Percentiles rank a stretch among this genome's conserved stretches.
Evolutionary conservation across 2,888 invertebrate species (phyloP).

Genomic region (Lissocephala sabroskyi): DNA sequence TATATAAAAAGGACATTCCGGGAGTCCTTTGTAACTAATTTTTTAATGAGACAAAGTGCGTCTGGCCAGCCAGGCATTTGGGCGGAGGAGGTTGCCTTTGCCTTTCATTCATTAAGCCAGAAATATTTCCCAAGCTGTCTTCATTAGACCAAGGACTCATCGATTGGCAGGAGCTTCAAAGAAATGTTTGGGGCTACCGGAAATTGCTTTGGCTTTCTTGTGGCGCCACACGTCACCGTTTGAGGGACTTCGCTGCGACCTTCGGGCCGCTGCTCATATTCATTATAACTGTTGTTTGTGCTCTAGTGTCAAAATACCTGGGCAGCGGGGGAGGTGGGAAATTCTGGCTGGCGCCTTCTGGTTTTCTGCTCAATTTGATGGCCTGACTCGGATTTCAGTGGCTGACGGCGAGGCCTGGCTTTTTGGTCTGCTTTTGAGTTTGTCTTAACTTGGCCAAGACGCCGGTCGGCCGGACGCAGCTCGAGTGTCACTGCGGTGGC

Average conservation of each 20-base stretch:
- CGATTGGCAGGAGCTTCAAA: conserved; percentile 35
- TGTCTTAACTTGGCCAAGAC: conserved; percentile 19
- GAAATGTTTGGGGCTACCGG: conserved; percentile 15
- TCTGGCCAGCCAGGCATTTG: neutral
- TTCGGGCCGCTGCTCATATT: conserved; percentile 63
- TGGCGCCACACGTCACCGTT: conserved; percentile 45
- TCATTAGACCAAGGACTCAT: conserved; percentile 34
- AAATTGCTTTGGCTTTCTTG: conserved; percentile 28
- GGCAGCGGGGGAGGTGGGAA: conserved; percentile 20
- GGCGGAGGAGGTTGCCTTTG: neutral
- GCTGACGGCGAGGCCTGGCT: conserved; percentile 28
- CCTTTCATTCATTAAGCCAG: conserved; percentile 6
- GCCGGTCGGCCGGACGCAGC: conserved; percentile 1
- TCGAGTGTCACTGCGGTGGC: conserved; percentile 30
- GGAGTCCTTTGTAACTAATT: conserved; percentile 14
- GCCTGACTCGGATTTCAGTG: conserved; percentile 32
- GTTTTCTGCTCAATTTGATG: conserved; percentile 70
- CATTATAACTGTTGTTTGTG: conserved; percentile 63
- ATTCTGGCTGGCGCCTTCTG: conserved; percentile 63
- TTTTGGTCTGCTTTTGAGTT: conserved; percentile 24
- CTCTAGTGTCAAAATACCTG: conserved; percentile 63
- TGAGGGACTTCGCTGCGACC: conserved; percentile 54
- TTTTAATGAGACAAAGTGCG: conserved; percentile 43
- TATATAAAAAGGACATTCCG: neutral
- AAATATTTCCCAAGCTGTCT: conserved; percentile 16